These are phyloP conservation scores for Chaetura pelagica DNA, from an alignment of 2,113 vertebrate species.

Conservation along the genomic window DNA sequence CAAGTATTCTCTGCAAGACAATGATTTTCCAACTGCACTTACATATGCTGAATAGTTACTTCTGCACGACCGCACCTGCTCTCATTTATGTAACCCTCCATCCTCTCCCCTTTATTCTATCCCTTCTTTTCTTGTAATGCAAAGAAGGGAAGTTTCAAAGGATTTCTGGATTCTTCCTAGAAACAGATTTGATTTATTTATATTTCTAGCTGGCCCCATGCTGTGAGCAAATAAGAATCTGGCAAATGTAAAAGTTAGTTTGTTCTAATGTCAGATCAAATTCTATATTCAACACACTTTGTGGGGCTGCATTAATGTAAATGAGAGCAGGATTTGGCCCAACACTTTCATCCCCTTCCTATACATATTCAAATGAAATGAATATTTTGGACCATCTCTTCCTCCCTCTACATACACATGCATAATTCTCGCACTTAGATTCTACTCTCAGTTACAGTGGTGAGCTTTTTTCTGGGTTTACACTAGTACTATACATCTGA, in stretches of 20 bases:
- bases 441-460: slow-evolving; percentile 6
- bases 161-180: slow-evolving; percentile 47
- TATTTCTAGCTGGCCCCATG: slow-evolving; percentile 11
- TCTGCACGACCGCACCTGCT: slow-evolving; percentile 84
- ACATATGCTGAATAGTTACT: slow-evolving; percentile 91
- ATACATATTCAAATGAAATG: slow-evolving; percentile 64
- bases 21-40: slow-evolving; percentile 91
- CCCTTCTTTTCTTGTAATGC: slow-evolving; percentile 61
- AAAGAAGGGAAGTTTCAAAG: slow-evolving; percentile 67
- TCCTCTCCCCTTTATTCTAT: slow-evolving; percentile 47
- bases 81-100: slow-evolving; percentile 77
- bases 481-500: not conserved
- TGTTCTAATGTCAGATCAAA: slow-evolving; percentile 64
- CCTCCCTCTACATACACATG: not conserved
- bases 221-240: slow-evolving; percentile 56
- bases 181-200: slow-evolving; percentile 58
- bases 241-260: slow-evolving; percentile 63
- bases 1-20: slow-evolving; percentile 89
- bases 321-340: slow-evolving; percentile 57
- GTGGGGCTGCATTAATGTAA: slow-evolving; percentile 48
- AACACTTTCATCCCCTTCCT: slow-evolving; percentile 34
- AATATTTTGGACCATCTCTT: slow-evolving; percentile 44
- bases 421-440: slow-evolving; percentile 25
- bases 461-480: not conserved
- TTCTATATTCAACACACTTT: slow-evolving; percentile 41